Base-by-base conservation (phyloP, 53 echinoderm and acorn worm species). In the Pentamera pediparva region DNA sequence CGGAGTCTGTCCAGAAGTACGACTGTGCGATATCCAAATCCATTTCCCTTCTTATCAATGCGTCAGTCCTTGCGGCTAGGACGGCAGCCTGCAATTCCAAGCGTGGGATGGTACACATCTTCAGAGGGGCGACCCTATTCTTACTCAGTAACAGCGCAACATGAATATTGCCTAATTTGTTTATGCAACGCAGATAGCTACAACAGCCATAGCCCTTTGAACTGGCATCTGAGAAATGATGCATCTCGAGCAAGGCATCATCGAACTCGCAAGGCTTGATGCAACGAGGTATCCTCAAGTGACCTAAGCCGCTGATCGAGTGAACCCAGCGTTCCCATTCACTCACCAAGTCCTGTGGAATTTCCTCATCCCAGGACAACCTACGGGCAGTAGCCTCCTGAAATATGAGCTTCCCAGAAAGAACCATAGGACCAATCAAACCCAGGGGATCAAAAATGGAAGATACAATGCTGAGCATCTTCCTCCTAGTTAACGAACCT, bases 141-240 rank as follows among this genome's bases (percentile, higher is more conserved):
- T 87, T 87, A 7, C 78, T 71, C 70, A 86, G 76, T 19, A 77
- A 47, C n/a, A 78, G 74, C 40, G 55, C 41, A 13, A 75, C 75
- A 61, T 85, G 55, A 21, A 76, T 75, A 0, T 26, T 32, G 22
- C 61, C 70, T n/a, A 40, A 62, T 18, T 63, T 59, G 69, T 84
- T 77, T 3, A 70, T 56, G 17, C 78, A 56, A 12, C 79, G 64
- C 3, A 87, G 50, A 41, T 87, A 87, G 29, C 78, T 62, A 45
- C 81, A 89, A 39, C 81, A 80, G 1, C 89, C 89, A 56, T 84
- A 89, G 0, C 81, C 89, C 5, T 56, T 62, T 20, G 59, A 47
- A 49, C 89, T 80, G 9, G 84, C 89, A 57, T 88, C 84, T 1
- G 80, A 84, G 62, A 78, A 84, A 61, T 71, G 78, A n/a, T 84